Percentiles rank a stretch among this genome's conserved stretches.
Conservation (phyloP, 2,113 vertebrate genomes). For the Ctenodactylus gundi region DNA sequence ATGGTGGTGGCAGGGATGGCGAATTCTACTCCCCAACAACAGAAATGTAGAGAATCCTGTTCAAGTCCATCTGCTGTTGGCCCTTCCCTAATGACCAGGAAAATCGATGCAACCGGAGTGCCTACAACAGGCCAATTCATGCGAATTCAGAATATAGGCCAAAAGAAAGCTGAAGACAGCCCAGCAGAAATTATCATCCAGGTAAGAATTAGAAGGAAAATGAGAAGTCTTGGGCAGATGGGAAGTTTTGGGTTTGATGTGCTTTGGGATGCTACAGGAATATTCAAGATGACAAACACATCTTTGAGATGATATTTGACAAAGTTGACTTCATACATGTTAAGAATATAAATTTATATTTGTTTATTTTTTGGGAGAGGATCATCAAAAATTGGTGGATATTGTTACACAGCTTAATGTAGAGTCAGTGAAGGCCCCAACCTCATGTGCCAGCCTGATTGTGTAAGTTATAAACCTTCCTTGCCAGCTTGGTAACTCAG, state of each 20-base stretch:
- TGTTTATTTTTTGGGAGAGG: slow-evolving; percentile 11
- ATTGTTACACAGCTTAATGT: not conserved
- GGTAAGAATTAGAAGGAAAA: slow-evolving; percentile 84
- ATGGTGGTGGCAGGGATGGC: slow-evolving; percentile 81
- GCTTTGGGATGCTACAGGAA: not conserved
- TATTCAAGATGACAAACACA: not conserved
- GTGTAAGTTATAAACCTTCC: not conserved
- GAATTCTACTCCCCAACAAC: slow-evolving; percentile 85
- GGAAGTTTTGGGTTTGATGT: slow-evolving; percentile 38
- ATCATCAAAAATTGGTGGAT: slow-evolving; percentile 5
- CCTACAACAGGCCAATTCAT: slow-evolving; percentile 87
- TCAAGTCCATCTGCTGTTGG: slow-evolving; percentile 83
- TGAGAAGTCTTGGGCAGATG: slow-evolving; percentile 47
- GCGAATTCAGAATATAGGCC: slow-evolving; percentile 89
- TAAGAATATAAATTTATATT: not conserved
- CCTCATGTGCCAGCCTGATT: not conserved
- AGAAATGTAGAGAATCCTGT: slow-evolving; percentile 85
- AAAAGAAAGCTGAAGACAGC: slow-evolving; percentile 89
- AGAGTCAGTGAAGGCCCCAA: not conserved
- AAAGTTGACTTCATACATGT: slow-evolving; percentile 14
- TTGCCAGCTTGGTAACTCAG: not conserved
- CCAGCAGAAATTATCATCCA: slow-evolving; percentile 91
- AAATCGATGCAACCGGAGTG: slow-evolving; percentile 78
- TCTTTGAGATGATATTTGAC: slow-evolving; percentile 29
- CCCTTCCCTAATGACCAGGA: slow-evolving; percentile 82